These are phyloP conservation scores for Lagopus muta DNA, from an alignment of 2,113 vertebrate species.

Conservation along the genomic window DNA sequence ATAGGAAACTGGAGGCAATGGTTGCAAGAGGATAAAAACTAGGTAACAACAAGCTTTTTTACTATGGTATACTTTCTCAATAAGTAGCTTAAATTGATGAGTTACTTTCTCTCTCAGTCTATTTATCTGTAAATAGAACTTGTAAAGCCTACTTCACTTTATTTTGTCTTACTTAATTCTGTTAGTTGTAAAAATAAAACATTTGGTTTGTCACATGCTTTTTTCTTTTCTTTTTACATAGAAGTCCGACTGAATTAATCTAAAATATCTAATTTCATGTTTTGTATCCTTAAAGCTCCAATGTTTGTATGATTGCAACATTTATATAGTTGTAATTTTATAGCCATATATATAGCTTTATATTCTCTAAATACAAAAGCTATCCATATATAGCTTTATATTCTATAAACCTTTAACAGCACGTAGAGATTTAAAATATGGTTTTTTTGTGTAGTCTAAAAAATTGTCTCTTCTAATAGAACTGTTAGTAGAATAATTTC, in stretches of 20 bases:
- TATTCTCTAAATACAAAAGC: not conserved
- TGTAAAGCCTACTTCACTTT: not conserved
- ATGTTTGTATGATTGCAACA: not conserved
- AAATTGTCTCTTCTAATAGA: not conserved
- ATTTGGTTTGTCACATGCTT: rapidly evolving
- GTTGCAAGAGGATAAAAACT: not conserved
- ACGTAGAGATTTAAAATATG: not conserved
- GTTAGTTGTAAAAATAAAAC: not conserved
- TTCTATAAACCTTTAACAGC: not conserved
- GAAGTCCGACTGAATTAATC: not conserved
- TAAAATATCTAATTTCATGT: not conserved
- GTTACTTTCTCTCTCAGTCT: not conserved
- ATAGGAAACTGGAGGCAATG: not conserved
- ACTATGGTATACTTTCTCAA: not conserved
- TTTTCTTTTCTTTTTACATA: not conserved
- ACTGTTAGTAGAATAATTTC: not conserved
- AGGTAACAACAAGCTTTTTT: not conserved
- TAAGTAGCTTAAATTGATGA: not conserved
- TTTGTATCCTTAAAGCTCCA: not conserved
- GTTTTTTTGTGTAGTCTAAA: not conserved
- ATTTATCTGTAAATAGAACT: not conserved
- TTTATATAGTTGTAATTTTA: not conserved
- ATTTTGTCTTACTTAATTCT: not conserved
- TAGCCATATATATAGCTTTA: not conserved
- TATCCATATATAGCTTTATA: not conserved